phyloP scores from a whole-genome alignment of 2,888 invertebrate species.

The Mythimna pallens region DNA sequence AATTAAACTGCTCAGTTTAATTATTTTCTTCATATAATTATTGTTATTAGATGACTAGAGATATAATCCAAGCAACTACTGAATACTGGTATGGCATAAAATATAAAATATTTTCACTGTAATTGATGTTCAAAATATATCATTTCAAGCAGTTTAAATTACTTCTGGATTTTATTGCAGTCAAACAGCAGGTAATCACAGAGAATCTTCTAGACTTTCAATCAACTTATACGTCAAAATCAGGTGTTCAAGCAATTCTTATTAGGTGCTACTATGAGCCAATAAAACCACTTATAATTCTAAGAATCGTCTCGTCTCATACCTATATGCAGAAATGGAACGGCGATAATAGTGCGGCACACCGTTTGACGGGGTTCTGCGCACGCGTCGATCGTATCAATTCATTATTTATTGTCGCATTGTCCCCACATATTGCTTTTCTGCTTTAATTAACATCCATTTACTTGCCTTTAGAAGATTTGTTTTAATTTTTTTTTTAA shows the following conservation, averaged over 20 bases:
- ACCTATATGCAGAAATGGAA: conserved; percentile 44
- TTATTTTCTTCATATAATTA: conserved; percentile 12
- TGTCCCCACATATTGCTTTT: conserved; percentile 69
- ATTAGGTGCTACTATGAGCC: conserved; percentile 7
- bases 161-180: conserved; percentile 1
- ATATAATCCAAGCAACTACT: not conserved
- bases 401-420: conserved; percentile 76
- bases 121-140: not conserved
- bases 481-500: conserved; percentile 21
- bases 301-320: conserved; percentile 33
- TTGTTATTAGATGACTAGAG: not conserved
- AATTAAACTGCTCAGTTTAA: not conserved
- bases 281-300: conserved; percentile 47
- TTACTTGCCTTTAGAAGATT: conserved; percentile 28
- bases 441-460: conserved; percentile 69
- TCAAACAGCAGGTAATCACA: conserved; percentile 5
- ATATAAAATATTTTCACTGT: not conserved
- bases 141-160: not conserved
- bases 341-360: conserved; percentile 53
- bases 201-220: not conserved
- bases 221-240: not conserved
- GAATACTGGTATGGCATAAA: not conserved
- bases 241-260: conserved; percentile 2
- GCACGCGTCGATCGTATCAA: conserved; percentile 74
- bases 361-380: conserved; percentile 68